A percentile compares a stretch with the other conserved stretches of the same genome.
Evolutionary conservation across 2,797 vertebrate genomes (phyloP).

Genomic region (Enteromius mattozi): DNA sequence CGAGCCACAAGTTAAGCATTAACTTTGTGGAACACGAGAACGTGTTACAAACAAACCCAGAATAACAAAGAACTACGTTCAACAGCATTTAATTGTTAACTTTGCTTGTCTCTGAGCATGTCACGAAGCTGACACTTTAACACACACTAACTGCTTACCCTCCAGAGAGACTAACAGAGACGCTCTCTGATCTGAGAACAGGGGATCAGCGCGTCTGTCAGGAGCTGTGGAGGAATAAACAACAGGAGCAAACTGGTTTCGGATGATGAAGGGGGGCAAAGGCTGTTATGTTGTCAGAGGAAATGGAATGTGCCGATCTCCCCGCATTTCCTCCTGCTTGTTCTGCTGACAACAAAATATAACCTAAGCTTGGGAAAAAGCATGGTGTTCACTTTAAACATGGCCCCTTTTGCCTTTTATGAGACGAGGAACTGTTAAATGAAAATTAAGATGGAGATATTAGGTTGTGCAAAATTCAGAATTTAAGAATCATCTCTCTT

Average conservation of each 20-base stretch:
- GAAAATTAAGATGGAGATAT: neutral
- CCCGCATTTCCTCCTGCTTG: neutral
- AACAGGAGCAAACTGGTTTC: conserved; percentile 41
- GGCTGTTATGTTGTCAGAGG: conserved; percentile 40
- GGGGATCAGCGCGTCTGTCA: conserved; percentile 35
- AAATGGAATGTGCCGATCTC: conserved; percentile 46
- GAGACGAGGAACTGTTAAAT: conserved; percentile 2
- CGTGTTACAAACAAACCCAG: neutral
- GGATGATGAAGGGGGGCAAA: neutral
- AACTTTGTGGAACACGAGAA: neutral
- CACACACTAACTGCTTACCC: conserved; percentile 33
- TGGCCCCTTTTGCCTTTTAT: neutral
- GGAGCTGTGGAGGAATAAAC: conserved; percentile 34
- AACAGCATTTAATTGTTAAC: conserved; percentile 45
- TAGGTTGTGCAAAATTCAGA: neutral
- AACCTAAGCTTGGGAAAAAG: conserved; percentile 10
- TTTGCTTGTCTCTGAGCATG: conserved; percentile 36
- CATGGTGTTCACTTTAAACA: conserved; percentile 18
- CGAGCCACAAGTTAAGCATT: conserved; percentile 28
- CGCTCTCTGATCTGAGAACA: conserved; percentile 45
- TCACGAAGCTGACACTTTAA: conserved; percentile 41
- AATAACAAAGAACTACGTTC: conserved; percentile 19
- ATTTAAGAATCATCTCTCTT: neutral
- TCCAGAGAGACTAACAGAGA: conserved; percentile 35
- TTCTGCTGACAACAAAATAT: conserved; percentile 40